Evolutionary conservation across 2,797 vertebrate genomes (phyloP).

Genomic region (Sebastes reedi): DNA sequence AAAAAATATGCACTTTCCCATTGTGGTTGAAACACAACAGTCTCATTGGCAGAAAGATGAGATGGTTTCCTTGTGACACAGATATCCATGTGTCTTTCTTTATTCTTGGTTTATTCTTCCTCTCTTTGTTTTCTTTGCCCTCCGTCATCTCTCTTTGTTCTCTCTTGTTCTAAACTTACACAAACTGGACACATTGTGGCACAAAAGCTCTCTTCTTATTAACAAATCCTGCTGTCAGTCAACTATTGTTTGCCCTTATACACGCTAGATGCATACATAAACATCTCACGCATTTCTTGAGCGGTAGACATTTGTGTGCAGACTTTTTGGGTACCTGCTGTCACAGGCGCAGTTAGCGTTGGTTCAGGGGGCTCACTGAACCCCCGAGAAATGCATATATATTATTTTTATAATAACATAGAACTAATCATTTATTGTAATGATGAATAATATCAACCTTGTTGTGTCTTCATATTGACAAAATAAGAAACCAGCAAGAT

Average conservation of each 20-base stretch:
- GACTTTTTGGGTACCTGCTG: background rate
- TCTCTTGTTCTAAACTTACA: conserved; percentile 15
- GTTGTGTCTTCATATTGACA: too few relatives aligned
- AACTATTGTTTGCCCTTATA: conserved; percentile 51
- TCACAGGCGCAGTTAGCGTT: too few relatives aligned
- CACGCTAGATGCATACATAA: conserved; percentile 4
- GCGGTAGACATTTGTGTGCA: conserved; percentile 10
- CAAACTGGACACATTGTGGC: conserved; percentile 25
- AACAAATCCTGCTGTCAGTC: conserved; percentile 66
- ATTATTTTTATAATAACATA: rapidly evolving
- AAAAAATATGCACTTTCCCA: background rate
- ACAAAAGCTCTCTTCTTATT: conserved; percentile 46
- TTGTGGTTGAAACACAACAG: background rate
- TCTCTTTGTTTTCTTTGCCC: conserved; percentile 3
- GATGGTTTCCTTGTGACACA: conserved; percentile 9
- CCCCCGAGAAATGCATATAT: too few relatives aligned
- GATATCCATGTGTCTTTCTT: background rate
- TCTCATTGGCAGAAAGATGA: conserved; percentile 3
- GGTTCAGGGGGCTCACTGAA: too few relatives aligned
- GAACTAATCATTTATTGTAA: too few relatives aligned
- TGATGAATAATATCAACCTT: too few relatives aligned
- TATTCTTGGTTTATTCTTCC: conserved; percentile 1
- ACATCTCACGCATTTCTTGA: conserved; percentile 31
- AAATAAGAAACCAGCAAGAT: too few relatives aligned
- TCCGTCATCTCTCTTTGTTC: conserved; percentile 5